A percentile compares a stretch with the other conserved stretches of the same genome.
Evolutionary conservation across 2,797 vertebrate species (phyloP).

Genomic region (Clamator glandarius): DNA sequence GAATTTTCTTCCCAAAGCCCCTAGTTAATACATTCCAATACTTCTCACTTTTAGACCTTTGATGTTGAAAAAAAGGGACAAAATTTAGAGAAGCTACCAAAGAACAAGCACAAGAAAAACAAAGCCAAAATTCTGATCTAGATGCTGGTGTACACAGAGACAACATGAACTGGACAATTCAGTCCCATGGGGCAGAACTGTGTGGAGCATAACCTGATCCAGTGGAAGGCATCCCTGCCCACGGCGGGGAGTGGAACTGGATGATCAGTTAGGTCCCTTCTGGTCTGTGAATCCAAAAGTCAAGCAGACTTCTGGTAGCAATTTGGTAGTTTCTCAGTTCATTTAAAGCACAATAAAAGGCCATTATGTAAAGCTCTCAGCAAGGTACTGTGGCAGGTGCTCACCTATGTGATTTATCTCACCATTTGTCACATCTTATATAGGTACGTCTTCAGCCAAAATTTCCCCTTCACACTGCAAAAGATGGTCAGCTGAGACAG

Average conservation of each 20-base stretch:
- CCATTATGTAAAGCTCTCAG: not conserved
- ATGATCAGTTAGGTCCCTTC: too few species aligned
- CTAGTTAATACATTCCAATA: not conserved
- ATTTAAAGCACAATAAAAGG: not conserved
- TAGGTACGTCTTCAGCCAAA: not conserved
- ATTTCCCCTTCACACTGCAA: not conserved
- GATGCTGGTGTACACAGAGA: not conserved
- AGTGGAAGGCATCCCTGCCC: too few species aligned
- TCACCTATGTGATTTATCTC: fast-evolving
- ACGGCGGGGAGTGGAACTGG: too few species aligned
- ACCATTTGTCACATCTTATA: not conserved
- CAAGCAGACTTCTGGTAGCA: not conserved
- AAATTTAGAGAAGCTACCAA: not conserved
- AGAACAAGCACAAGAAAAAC: not conserved
- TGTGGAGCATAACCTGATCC: too few species aligned
- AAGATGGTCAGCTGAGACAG: not conserved
- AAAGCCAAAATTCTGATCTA: not conserved
- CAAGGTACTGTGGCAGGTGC: fast-evolving
- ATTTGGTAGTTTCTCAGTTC: not conserved
- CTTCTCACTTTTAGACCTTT: not conserved
- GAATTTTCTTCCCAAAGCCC: not conserved
- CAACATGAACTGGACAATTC: not conserved
- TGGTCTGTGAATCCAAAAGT: not conserved
- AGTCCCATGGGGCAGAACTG: not conserved
- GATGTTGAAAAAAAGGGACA: not conserved